Conservation (phyloP, 2,113 vertebrate species). For the Octodon degus region DNA sequence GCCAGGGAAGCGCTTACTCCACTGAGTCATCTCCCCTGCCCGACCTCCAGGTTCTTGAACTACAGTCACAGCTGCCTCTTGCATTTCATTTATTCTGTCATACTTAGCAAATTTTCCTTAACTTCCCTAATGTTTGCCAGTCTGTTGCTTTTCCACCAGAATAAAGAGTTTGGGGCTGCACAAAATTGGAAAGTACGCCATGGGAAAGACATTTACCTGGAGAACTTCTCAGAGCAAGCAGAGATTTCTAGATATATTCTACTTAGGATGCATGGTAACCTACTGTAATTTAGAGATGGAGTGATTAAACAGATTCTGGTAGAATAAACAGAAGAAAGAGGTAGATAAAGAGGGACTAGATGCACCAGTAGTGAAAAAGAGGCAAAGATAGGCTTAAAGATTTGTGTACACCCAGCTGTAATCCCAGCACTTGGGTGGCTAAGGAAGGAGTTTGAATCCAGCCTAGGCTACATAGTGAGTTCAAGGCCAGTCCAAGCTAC, state of each 20-base stretch:
- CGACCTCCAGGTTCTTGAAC: not conserved
- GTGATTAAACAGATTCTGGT: not conserved
- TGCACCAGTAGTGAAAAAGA: not conserved
- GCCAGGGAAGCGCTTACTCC: too few species aligned
- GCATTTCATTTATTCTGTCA: not conserved
- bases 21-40: too few species aligned
- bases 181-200: not conserved
- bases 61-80: not conserved
- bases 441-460: not conserved
- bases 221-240: not conserved
- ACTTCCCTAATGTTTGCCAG: not conserved
- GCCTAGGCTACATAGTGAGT: not conserved
- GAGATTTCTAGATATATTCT: slow-evolving; percentile 34
- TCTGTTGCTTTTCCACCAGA: not conserved
- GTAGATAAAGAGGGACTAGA: not conserved
- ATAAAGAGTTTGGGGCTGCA: not conserved
- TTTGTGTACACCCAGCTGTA: not conserved
- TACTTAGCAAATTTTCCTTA: not conserved
- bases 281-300: not conserved
- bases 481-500: not conserved
- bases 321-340: slow-evolving; percentile 27
- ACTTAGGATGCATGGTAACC: slow-evolving; percentile 12
- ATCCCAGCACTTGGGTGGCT: not conserved
- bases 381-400: not conserved
- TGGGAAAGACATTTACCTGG: not conserved